These are phyloP conservation scores for Cryptocephalus moraei DNA, from an alignment of 2,888 invertebrate species.

Conservation along the genomic window DNA sequence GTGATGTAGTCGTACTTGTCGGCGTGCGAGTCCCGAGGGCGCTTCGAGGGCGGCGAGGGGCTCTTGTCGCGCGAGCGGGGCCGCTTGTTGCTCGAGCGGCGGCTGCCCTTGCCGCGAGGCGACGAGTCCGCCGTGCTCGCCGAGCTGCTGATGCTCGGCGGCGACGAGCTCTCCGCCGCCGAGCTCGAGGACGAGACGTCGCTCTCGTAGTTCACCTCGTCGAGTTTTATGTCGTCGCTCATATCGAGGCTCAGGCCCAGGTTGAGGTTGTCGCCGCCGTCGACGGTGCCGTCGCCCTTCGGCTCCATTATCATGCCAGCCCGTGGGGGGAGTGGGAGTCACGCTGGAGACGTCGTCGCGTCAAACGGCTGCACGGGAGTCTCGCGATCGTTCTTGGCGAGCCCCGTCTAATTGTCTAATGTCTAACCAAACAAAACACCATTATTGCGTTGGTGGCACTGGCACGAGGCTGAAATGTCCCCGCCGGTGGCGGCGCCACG, in stretches of 20 bases:
- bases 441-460: neutral
- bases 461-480: neutral
- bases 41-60: conserved; percentile 29
- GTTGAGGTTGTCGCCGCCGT: conserved; percentile 36
- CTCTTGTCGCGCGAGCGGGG: conserved; percentile 35
- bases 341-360: too few species aligned
- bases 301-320: conserved; percentile 30
- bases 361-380: too few species aligned
- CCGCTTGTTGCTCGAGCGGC: conserved; percentile 49
- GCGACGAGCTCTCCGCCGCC: conserved; percentile 54
- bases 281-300: conserved; percentile 30
- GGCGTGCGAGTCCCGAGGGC: conserved; percentile 35
- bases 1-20: conserved; percentile 76
- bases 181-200: conserved; percentile 80
- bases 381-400: neutral
- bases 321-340: neutral
- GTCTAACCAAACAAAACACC: neutral
- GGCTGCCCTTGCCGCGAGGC: conserved; percentile 42
- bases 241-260: conserved; percentile 47
- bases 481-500: neutral
- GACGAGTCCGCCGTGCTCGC: conserved; percentile 71
- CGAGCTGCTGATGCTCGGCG: conserved; percentile 69
- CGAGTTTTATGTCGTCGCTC: conserved; percentile 69
- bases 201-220: conserved; percentile 73
- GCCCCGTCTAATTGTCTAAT: neutral